Conservation (phyloP, 2,888 invertebrate species). For the Agrotis puta region DNA sequence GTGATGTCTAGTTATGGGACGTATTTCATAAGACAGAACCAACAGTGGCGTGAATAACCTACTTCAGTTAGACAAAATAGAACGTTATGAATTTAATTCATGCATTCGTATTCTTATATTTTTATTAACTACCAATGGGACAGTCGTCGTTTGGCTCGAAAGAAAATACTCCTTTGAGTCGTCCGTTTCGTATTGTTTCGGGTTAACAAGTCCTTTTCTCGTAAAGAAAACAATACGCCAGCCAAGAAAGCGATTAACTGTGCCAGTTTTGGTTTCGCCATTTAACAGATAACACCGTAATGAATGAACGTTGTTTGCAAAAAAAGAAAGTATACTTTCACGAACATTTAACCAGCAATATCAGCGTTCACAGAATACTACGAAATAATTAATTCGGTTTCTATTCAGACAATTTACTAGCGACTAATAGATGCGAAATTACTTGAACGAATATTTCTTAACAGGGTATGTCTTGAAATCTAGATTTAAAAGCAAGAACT, state of each 20-base stretch:
- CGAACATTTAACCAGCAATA: constrained; percentile 72
- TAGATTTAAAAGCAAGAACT: constrained; percentile 63
- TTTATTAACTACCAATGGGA: neutral
- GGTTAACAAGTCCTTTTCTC: constrained; percentile 5
- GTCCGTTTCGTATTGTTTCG: constrained; percentile 15
- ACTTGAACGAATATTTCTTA: constrained; percentile 44
- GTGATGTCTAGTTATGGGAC: constrained; percentile 30
- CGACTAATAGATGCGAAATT: constrained; percentile 31
- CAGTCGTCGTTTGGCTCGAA: neutral
- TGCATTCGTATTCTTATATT: neutral
- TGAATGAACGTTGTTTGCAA: constrained; percentile 76
- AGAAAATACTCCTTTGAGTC: neutral
- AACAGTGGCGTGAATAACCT: neutral
- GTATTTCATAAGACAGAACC: constrained; percentile 2
- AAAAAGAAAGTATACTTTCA: constrained; percentile 83
- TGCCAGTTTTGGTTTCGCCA: constrained; percentile 54
- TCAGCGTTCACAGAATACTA: constrained; percentile 66
- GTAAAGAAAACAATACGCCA: constrained; percentile 11
- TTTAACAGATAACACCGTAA: constrained; percentile 71
- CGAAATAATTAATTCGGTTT: constrained; percentile 62
- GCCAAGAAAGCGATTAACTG: constrained; percentile 18
- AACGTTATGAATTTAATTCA: neutral
- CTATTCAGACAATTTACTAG: constrained; percentile 49
- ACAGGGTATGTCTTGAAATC: constrained; percentile 53
- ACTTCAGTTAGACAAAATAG: constrained; percentile 6